Percentiles rank a stretch among this genome's conserved stretches.
Conservation (phyloP, 2,113 vertebrate species). For the Gallinago undulata region DNA sequence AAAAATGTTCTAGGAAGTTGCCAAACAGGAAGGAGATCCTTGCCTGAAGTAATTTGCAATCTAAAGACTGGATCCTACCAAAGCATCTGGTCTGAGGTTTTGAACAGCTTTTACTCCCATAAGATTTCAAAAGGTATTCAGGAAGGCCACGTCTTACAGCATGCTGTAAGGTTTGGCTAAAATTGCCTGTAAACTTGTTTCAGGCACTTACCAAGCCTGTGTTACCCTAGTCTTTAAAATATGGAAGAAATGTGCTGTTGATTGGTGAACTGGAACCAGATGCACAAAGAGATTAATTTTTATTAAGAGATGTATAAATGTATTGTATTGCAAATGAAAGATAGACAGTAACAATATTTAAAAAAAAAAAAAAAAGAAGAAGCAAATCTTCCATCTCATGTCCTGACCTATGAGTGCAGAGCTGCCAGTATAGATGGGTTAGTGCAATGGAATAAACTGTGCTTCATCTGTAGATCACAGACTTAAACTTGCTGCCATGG, state of each 20-base stretch:
- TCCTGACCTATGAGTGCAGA: background rate
- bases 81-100: conserved; percentile 51
- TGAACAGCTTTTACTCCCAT: conserved; percentile 23
- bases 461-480: background rate
- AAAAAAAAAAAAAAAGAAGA: background rate
- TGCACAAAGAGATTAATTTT: background rate
- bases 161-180: conserved; percentile 1
- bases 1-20: conserved; percentile 36
- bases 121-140: conserved; percentile 32
- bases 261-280: background rate
- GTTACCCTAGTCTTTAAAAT: background rate
- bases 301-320: background rate
- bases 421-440: background rate
- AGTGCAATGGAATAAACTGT: background rate
- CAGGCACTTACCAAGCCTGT: background rate
- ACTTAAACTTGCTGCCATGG: background rate
- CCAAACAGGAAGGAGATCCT: conserved; percentile 55
- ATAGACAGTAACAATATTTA: background rate
- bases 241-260: background rate
- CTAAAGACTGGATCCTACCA: conserved; percentile 17
- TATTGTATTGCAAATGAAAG: background rate
- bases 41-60: conserved; percentile 43
- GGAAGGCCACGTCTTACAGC: background rate
- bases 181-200: background rate
- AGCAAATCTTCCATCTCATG: background rate